phyloP scores from a whole-genome alignment of 1,140 invertebrate genomes.

The Eriocheir sinensis region DNA sequence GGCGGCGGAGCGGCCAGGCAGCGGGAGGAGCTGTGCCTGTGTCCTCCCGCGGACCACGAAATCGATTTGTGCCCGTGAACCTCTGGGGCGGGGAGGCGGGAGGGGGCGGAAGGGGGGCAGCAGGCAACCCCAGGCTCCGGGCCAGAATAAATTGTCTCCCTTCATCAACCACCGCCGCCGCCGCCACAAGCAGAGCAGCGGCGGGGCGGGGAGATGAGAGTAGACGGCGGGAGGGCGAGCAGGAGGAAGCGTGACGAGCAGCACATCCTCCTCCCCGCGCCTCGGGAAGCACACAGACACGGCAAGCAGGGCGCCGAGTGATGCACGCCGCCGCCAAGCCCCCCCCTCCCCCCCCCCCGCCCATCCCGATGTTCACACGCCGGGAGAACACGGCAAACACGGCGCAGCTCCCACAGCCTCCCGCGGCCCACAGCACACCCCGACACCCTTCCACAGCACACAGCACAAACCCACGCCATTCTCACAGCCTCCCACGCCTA shows the following conservation, averaged over 20 bases:
- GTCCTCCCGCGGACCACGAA: background rate
- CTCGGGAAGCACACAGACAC: no score
- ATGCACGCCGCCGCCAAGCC: background rate
- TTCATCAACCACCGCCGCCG: background rate
- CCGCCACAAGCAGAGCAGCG: background rate
- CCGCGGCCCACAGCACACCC: no score
- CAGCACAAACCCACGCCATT: no score
- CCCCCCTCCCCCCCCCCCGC: background rate
- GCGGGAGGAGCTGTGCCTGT: background rate
- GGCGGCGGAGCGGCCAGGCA: background rate
- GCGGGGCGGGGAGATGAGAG: background rate
- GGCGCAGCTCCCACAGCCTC: no score
- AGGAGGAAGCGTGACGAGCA: background rate
- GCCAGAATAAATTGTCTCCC: constrained; percentile 5
- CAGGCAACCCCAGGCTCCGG: constrained; percentile 8
- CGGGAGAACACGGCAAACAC: no score
- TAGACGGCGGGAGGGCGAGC: no score
- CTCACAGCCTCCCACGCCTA: no score
- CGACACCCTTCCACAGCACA: no score
- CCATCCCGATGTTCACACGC: no score
- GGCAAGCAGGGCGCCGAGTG: background rate
- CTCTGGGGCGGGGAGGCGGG: background rate
- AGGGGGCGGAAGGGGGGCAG: background rate
- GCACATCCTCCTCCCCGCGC: background rate
- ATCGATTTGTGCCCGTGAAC: constrained; percentile 22